Evolutionary conservation across 2,888 invertebrate species (phyloP), one percentile per base, ranked within the genome.

Genomic region (Isoperla grammatica): DNA sequence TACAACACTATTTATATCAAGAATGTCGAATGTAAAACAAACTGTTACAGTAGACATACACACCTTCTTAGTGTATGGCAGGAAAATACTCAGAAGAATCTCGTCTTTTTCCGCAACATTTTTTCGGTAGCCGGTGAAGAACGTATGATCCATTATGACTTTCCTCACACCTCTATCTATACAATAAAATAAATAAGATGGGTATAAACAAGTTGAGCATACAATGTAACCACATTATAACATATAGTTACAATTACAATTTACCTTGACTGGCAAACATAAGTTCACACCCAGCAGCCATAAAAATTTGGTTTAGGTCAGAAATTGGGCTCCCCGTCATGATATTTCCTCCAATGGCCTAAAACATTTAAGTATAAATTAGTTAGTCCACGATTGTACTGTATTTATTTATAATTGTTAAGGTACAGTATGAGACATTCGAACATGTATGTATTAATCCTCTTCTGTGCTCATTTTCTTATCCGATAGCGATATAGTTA

Each of bases 301-400:
- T 83, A 62, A 96, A 81, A 66, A 97, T 85, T 0, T 96, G 96
- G 75, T 94, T 94, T 70, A 97, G 80, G 76, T 98, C 97, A 0
- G 96, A 95, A 71, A 97, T 96, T 0, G 97, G 96, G 75, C 95
- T 96, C 13, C 92, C 91, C 0, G 95, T 95, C 78, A 95, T 87
- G 64, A 97, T 89, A 74, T 97, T 96, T 22, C 97, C 96, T 35
- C 90, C 94, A 23, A 97, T 76, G 12, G 91, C 86, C 83, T 83
- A 69, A 20, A 71, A 63, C 29, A 29, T 29, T n/a, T n/a, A n/a
- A n/a, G n/a, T n/a, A n/a, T n/a, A n/a, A n/a, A n/a, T n/a, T n/a
- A n/a, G n/a, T n/a, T n/a, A n/a, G n/a, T n/a, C n/a, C n/a, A n/a
- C n/a, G n/a, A n/a, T n/a, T n/a, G n/a, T n/a, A n/a, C n/a, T n/a